Base-by-base conservation (phyloP, 2,888 invertebrate genomes). In the Apamea sordens region DNA sequence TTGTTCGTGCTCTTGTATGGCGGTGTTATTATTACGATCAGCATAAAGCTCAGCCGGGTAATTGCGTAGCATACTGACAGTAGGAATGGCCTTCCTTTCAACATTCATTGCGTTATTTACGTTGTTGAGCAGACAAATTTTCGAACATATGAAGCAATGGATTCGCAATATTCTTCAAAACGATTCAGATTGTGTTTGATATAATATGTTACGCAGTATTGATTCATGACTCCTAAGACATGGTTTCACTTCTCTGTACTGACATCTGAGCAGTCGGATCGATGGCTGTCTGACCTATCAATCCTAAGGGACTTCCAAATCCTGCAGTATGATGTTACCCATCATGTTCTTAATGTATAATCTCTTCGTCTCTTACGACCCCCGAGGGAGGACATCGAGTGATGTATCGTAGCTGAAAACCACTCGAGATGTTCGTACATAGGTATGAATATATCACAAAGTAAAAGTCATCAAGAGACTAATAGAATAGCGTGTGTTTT, bases 321-420 rank as follows among this genome's bases (percentile, higher is more conserved):
- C 64, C 64, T 41, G 53, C 13, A 59, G 67, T 67, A 75, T 78
- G 86, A 82, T 75, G 83, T 77, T 78, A 86, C 68, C 73, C 67
- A 86, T 73, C 83, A 83, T 76, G 36, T 74, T 73, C 69, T 67
- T 84, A 76, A 86, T 80, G 63, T 76, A 65, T 78, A 80, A 87
- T 83, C 80, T 85, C 75, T 67, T 68, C 81, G 65, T 65, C 56
- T 80, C 61, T 76, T 81, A 88, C 70, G 73, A 79, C 71, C 64
- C 83, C 68, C 79, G 0, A 71, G 86, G 83, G 84, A 73, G 28
- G 11, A 53, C 10, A 77, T 61, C 32, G 32, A 50, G 65, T 75
- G 78, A 86, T 78, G 63, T 78, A 83, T 78, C 44, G 41, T 50
- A 18, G 24, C 69, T 73, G 53, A 47, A 77, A 75, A 64, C 56